Evolutionary conservation across 2,888 invertebrate genomes (phyloP), one percentile per base, ranked within the genome.

Genomic region (Rosalia funebris): DNA sequence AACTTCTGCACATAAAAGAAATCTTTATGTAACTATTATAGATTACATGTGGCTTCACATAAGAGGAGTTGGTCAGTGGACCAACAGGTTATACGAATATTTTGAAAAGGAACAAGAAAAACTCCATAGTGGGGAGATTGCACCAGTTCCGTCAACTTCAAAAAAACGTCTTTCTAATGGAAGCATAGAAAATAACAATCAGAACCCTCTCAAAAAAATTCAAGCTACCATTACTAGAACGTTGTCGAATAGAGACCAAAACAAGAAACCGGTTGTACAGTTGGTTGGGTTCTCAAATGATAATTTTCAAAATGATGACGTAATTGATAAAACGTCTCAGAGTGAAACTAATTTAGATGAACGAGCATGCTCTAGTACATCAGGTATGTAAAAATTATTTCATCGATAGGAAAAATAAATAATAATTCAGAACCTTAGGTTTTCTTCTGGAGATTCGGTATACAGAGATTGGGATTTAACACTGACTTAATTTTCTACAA

Each of bases 31-130:
- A 25, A 25, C 25, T 25, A 7, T 7, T 75, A 7, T 76, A 93
- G 96, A 92, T 74, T 92, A 93, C 75, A 88, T 97, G 81, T 96
- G 95, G 93, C 84, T 97, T 0, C 97, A 97, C 79, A 92, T 98
- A 62, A 88, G 96, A 65, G 95, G 91, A 0, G 95, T 95, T 1
- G 97, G 97, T 1, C 90, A 96, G 81, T 98, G 97, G 97, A 96
- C 96, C 0, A 94, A 93, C 78, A 86, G 91, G 0, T 83, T 96
- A 0, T 91, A 94, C 77, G 86, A 88, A 1, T 95, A 94, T 80
- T 95, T 96, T 73, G 94, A 95, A 77, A 85, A 83, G 48, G 92
- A 95, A 73, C 93, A 94, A 73, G 88, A 89, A 46, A 86, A 88
- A 50, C 82, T 93, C 0, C 91, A 92, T 65, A 87, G 86, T 2